Evolutionary conservation across 2,797 vertebrate genomes (phyloP), one percentile per base, ranked within the genome.

Genomic region (Phaenicophaeus curvirostris): DNA sequence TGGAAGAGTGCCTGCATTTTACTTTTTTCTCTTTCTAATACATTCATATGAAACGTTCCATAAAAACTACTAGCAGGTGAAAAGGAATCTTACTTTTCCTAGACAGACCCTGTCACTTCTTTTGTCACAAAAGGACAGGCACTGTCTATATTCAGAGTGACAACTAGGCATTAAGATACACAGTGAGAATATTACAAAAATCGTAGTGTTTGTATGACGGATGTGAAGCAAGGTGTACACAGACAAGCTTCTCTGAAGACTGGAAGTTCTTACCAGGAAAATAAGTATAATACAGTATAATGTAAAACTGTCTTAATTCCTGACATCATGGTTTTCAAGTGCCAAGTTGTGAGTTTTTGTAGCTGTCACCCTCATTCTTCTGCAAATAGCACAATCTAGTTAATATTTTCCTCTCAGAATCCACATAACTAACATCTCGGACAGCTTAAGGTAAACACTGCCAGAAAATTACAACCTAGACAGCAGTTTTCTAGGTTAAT

Each of bases 351-450:
- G 66, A 78, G 73, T 78, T 89, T 82, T 87, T 91, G 90, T 62
- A 93, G 67, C 35, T 91, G 77, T 91, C 74, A 67, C 74, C 28
- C 54, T 72, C 25, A 19, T 89, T 91, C 58, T 90, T 72, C 65
- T 95, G 93, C 69, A 92, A 94, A 87, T 55, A 89, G 78, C 84
- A 62, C 78, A 58, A 85, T 62, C 55, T 44, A 72, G 78, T 95
- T 95, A 89, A 83, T 95, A 75, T 83, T 96, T 95, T 95, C 86
- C 75, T 68, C 72, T 89, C 16, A 13, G 75, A 89, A 81, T 86
- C 76, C 46, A 58, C 57, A 25, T 72, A 76, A 46, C 12, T 48
- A 66, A 15, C 1, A 6, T 54, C 46, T 91, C 0, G 7, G 62
- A 12, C 58, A 71, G 77, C 51, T 92, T 90, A 63, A 77, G 37